Evolutionary conservation across 2,113 vertebrate genomes (phyloP).

Genomic region (Talpa occidentalis): DNA sequence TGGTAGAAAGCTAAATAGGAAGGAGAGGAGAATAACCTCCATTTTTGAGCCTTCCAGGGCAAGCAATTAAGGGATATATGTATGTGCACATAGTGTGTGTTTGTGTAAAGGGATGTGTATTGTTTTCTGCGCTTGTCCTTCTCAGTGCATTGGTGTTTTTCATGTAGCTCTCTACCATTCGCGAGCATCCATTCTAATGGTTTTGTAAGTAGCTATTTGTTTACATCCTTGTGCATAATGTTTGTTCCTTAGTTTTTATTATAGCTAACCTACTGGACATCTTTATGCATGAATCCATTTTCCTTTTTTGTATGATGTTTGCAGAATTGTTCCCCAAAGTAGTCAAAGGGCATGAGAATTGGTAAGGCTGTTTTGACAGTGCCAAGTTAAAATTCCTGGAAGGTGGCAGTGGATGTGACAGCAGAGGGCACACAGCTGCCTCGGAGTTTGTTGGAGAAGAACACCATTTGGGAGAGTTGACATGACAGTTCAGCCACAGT

Average conservation of each 20-base stretch:
- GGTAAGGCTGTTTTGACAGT: neutral
- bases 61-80: neutral
- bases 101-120: neutral
- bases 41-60: neutral
- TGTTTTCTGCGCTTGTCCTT: conserved; percentile 1
- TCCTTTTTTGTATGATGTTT: neutral
- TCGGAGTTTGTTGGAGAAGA: neutral
- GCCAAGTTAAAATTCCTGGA: neutral
- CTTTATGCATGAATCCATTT: neutral
- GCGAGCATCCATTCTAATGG: neutral
- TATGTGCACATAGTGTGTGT: neutral
- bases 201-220: neutral
- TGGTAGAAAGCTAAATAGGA: neutral
- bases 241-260: neutral
- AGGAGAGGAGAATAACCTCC: neutral
- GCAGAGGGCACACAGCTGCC: neutral
- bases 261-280: neutral
- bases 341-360: neutral
- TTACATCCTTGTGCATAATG: neutral
- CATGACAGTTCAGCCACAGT: neutral
- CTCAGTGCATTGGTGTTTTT: neutral
- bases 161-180: neutral
- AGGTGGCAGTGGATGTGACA: neutral
- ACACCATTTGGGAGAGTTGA: neutral
- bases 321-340: neutral